Conservation (phyloP, 1,140 invertebrate genomes). For the Rhyzopertha dominica region DNA sequence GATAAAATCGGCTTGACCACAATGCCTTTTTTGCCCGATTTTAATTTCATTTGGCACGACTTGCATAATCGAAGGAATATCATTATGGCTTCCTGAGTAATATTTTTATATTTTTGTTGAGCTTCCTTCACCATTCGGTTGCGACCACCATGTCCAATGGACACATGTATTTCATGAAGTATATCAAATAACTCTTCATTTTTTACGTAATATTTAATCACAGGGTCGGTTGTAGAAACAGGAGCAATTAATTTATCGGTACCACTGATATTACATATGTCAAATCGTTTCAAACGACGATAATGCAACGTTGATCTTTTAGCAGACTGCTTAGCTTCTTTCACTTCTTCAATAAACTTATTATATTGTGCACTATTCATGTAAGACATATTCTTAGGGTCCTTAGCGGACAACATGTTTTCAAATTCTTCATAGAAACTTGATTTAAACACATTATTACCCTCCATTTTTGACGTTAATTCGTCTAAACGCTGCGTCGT, state of each 20-base stretch:
- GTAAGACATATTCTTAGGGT: too few relatives aligned
- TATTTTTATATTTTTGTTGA: constrained; percentile 26
- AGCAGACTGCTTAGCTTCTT: too few relatives aligned
- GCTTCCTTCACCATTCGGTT: constrained; percentile 22
- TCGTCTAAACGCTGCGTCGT: too few relatives aligned
- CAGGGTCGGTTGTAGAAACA: constrained; percentile 22
- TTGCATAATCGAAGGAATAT: constrained; percentile 22
- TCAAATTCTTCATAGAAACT: too few relatives aligned
- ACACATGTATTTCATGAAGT: constrained; percentile 27
- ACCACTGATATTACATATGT: constrained; percentile 23
- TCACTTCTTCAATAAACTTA: too few relatives aligned
- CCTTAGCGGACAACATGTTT: too few relatives aligned
- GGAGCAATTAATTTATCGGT: constrained; percentile 30
- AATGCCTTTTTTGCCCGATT: constrained; percentile 32
- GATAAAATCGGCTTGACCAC: constrained; percentile 39
- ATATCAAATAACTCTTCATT: constrained; percentile 16
- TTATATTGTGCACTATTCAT: too few relatives aligned
- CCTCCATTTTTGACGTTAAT: too few relatives aligned
- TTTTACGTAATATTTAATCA: constrained; percentile 21
- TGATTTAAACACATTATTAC: too few relatives aligned
- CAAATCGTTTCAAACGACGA: constrained; percentile 22
- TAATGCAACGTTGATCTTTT: constrained; percentile 18
- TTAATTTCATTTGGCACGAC: constrained; percentile 21
- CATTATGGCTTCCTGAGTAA: constrained; percentile 15
- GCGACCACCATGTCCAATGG: constrained; percentile 28